phyloP scores from a whole-genome alignment of 2,888 invertebrate species.

The Eristalis intricaria region DNA sequence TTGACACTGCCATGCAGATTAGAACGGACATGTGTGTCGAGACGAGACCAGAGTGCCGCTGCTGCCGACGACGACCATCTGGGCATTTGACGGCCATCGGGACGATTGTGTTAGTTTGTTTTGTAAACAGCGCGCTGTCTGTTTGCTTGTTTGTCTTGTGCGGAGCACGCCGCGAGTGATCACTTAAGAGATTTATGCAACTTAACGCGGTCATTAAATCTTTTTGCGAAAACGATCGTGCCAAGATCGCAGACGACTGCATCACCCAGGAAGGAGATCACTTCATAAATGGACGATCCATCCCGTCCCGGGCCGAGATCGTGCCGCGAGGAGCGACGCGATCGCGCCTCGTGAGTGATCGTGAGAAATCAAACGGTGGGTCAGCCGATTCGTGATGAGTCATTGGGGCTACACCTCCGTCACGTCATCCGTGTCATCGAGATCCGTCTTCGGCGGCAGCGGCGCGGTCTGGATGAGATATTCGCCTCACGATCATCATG shows the following conservation, averaged over 20 bases:
- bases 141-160: constrained; percentile 11
- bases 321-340: background rate
- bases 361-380: background rate
- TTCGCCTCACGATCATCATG: background rate
- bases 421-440: background rate
- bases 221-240: constrained; percentile 46
- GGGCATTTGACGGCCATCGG: constrained; percentile 34
- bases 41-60: constrained; percentile 29
- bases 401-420: background rate
- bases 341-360: background rate
- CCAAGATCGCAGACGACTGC: background rate
- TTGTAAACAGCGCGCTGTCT: constrained; percentile 3
- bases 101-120: constrained; percentile 8
- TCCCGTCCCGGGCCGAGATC: background rate
- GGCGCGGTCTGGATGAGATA: background rate
- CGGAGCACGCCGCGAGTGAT: constrained; percentile 45
- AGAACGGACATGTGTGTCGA: constrained; percentile 47
- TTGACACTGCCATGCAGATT: constrained; percentile 52
- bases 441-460: background rate
- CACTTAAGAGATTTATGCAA: constrained; percentile 52
- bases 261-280: background rate
- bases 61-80: constrained; percentile 61
- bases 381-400: background rate
- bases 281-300: background rate
- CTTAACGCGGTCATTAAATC: constrained; percentile 38